Evolutionary conservation across 2,888 invertebrate genomes (phyloP).

Genomic region (Parascotia fuliginaria): DNA sequence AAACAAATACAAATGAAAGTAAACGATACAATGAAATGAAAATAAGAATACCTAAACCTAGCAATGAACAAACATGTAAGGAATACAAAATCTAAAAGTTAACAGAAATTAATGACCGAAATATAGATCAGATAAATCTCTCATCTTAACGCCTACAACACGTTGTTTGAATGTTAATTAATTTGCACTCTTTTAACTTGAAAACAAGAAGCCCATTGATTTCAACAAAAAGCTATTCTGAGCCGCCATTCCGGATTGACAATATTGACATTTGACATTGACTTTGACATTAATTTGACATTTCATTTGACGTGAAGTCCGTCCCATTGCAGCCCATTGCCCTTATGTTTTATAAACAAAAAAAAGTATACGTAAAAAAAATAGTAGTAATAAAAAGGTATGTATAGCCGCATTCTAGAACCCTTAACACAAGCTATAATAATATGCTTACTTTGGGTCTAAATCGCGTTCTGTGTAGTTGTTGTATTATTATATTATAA

Average conservation of each 20-base stretch:
- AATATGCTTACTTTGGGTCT: too few relatives aligned
- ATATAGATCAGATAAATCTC: constrained; percentile 44
- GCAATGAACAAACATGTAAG: constrained; percentile 17
- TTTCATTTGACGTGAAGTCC: too few relatives aligned
- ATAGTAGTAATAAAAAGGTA: too few relatives aligned
- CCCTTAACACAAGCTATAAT: too few relatives aligned
- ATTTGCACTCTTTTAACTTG: constrained; percentile 13
- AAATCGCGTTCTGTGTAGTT: too few relatives aligned
- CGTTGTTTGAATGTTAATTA: constrained; percentile 4
- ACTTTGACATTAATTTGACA: too few relatives aligned
- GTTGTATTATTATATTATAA: too few relatives aligned
- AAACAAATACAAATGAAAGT: constrained; percentile 25
- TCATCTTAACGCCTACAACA: constrained; percentile 46
- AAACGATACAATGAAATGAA: constrained; percentile 45
- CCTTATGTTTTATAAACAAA: too few relatives aligned
- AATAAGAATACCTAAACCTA: constrained; percentile 29
- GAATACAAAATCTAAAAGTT: constrained; percentile 1
- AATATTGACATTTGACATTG: neutral
- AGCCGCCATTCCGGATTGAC: constrained; percentile 23
- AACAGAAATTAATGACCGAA: constrained; percentile 67
- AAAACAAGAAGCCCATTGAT: neutral
- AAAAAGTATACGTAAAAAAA: too few relatives aligned
- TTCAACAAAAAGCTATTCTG: neutral
- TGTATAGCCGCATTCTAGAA: too few relatives aligned
- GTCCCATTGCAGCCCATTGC: too few relatives aligned